Percentiles rank a stretch among this genome's conserved stretches.
phyloP scores from a whole-genome alignment of 37 sponge, comb jelly and placozoan species.

The Aplysina aerophoba region DNA sequence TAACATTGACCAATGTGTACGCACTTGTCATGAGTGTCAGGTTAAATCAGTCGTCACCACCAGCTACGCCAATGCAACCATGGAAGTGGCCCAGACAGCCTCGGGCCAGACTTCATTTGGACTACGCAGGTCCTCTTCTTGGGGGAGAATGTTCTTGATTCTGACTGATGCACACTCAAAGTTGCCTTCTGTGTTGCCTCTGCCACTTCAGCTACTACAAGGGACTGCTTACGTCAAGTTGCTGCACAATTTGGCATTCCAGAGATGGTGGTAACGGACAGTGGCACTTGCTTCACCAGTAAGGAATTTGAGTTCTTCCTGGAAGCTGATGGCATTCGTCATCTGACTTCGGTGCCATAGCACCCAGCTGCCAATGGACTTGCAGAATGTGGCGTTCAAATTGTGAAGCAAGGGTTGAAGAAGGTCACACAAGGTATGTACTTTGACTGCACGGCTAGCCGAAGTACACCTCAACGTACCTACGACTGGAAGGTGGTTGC shows the following conservation, averaged over 20 bases:
- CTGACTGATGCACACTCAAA: background rate
- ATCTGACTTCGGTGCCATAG: background rate
- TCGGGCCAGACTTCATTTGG: background rate
- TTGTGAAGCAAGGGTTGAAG: background rate
- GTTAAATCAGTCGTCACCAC: background rate
- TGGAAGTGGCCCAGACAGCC: background rate
- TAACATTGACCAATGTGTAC: background rate
- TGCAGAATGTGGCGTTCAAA: background rate
- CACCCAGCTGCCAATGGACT: background rate
- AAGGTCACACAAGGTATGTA: background rate
- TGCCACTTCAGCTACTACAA: background rate
- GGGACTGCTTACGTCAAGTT: background rate
- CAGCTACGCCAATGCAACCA: background rate
- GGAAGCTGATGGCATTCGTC: background rate
- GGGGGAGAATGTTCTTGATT: background rate
- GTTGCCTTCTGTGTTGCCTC: background rate
- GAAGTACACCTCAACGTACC: too few species aligned
- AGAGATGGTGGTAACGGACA: background rate
- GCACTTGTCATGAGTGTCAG: background rate
- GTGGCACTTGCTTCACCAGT: slow-evolving; percentile 1
- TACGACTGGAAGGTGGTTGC: too few species aligned
- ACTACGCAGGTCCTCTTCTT: background rate
- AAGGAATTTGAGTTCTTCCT: background rate
- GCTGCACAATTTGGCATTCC: background rate
- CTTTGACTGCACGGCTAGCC: too few species aligned